Conservation (phyloP, 1,140 invertebrate species). For the Drosophila triauraria region DNA sequence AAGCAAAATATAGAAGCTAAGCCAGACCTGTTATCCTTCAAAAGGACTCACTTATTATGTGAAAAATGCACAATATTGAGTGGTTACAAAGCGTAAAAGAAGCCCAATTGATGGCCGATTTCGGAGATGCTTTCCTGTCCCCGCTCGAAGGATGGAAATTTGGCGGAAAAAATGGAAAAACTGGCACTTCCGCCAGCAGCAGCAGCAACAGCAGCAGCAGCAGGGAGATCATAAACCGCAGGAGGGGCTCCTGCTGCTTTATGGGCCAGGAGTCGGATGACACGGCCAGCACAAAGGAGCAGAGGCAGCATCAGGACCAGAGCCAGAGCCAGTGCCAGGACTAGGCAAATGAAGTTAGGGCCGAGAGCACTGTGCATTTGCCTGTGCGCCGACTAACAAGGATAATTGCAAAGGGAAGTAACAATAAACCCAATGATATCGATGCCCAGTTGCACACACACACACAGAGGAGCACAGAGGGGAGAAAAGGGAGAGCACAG, state of each 20-base stretch:
- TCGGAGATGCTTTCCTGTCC: background rate
- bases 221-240: conserved; percentile 33
- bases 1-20: background rate
- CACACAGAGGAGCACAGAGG: background rate
- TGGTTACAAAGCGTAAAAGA: conserved; percentile 14
- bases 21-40: no score
- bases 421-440: conserved; percentile 82
- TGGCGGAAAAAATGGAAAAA: conserved; percentile 2
- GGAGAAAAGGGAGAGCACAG: conserved; percentile 19
- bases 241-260: conserved; percentile 29
- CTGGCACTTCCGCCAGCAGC: conserved; percentile 3
- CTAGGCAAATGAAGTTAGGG: conserved; percentile 1
- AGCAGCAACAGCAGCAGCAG: background rate
- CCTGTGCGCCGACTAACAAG: conserved; percentile 70
- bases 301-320: background rate
- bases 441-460: conserved; percentile 53
- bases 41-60: background rate
- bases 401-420: conserved; percentile 82
- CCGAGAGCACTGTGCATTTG: conserved; percentile 42
- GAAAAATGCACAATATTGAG: conserved; percentile 3
- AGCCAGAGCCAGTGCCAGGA: background rate
- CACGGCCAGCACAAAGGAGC: conserved; percentile 5
- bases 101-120: conserved; percentile 1
- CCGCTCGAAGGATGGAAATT: conserved; percentile 5
- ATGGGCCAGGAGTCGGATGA: conserved; percentile 37